Evolutionary conservation across 2,888 invertebrate genomes (phyloP).

Genomic region (Acleris sparsana): DNA sequence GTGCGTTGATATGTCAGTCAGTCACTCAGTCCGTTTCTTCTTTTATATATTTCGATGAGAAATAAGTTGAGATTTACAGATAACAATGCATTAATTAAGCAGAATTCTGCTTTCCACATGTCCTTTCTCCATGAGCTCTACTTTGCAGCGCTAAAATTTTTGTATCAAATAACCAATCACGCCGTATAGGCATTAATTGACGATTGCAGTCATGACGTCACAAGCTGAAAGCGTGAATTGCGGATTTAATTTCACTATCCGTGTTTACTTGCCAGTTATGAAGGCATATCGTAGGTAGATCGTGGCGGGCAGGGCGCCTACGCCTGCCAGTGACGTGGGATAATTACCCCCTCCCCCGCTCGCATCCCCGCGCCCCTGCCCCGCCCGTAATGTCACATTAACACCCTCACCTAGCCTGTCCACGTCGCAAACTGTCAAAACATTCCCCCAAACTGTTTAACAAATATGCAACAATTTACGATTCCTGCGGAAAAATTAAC

Average conservation of each 20-base stretch:
- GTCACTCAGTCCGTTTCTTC: no score
- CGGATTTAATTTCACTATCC: neutral
- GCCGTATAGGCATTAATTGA: neutral
- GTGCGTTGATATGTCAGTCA: no score
- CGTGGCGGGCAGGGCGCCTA: slow-evolving; percentile 69
- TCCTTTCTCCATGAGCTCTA: no score
- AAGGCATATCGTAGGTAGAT: slow-evolving; percentile 49
- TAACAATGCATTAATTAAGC: neutral
- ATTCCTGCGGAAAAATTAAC: slow-evolving; percentile 16
- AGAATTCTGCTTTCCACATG: neutral
- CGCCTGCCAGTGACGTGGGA: slow-evolving; percentile 79
- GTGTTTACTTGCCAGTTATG: slow-evolving; percentile 41
- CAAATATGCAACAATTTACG: slow-evolving; percentile 48
- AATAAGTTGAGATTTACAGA: neutral
- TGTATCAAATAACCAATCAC: no score
- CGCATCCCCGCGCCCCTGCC: slow-evolving; percentile 39
- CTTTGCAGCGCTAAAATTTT: no score
- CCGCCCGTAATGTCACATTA: slow-evolving; percentile 77
- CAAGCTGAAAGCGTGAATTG: neutral
- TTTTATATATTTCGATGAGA: neutral
- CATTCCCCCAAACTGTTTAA: slow-evolving; percentile 66
- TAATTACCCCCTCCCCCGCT: slow-evolving; percentile 71
- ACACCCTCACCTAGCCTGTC: slow-evolving; percentile 66
- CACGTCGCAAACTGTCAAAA: slow-evolving; percentile 76
- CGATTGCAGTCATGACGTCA: neutral